Evolutionary conservation across 2,797 vertebrate species (phyloP), one percentile per base, ranked within the genome.

Genomic region (Betta splendens): DNA sequence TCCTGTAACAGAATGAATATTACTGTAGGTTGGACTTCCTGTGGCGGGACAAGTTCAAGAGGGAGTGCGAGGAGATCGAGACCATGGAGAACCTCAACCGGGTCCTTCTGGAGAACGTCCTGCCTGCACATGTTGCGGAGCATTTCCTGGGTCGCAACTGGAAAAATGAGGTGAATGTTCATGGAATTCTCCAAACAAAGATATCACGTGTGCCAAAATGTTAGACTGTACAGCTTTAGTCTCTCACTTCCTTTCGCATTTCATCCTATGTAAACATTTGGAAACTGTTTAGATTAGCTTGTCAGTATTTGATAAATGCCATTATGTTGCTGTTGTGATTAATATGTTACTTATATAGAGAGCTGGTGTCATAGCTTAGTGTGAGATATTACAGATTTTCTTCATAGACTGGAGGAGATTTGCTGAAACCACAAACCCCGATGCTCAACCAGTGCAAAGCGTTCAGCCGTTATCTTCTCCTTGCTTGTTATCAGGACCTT

Each of bases 21-120:
- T 93, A 93, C 90, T 93, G 92, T 87, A 95, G 96, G 94, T 95
- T 99, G 93, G 97, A 99, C 93, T 99, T 98, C 93, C 88, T 99
- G 62, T 99, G 96, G 96, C 95, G 95, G 92, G 96, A 97, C 94
- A 98, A 98, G 89, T 99, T 99, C 93, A 97, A 98, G 92, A 95
- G 95, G 92, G 97, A 99, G 85, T 96, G 96, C 20, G 97, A 99
- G 89, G 96, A 99, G 92, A 99, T 98, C 60, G 97, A 99, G 72
- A 99, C 96, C 66, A 99, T 99, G 97, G 97, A 99, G 91, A 99
- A 96, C 86, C 91, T 99, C 56, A 99, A 99, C 83, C 92, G 95
- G 0, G 96, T 99, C 46, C 93, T 99, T 68, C 89, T 99, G 90
- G 96, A 98, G 85, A 99, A 99, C 6, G 96, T 99, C 36, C 89